Evolutionary conservation across 2,888 invertebrate species (phyloP).

Genomic region (Orgyia antiqua): DNA sequence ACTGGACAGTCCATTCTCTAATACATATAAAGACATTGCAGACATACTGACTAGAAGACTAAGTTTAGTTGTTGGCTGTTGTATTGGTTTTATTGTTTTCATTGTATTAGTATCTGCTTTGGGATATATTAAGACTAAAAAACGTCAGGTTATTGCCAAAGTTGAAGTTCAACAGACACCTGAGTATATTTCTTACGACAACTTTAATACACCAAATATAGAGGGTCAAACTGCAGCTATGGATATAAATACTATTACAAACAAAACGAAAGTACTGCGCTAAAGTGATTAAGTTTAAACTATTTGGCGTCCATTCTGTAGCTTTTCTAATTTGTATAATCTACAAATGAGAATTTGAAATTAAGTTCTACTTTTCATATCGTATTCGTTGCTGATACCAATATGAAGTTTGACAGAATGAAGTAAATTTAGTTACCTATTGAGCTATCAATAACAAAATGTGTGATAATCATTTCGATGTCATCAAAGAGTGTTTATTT

Average conservation of each 20-base stretch:
- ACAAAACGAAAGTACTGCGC: conserved; percentile 55
- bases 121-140: conserved; percentile 91
- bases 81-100: conserved; percentile 91
- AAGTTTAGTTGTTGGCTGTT: conserved; percentile 91
- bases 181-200: conserved; percentile 87
- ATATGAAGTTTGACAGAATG: conserved; percentile 49
- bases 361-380: conserved; percentile 49
- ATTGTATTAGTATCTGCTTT: conserved; percentile 89
- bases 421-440: conserved; percentile 57
- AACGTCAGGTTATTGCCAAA: conserved; percentile 87
- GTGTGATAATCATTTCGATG: conserved; percentile 58
- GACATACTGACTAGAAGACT: conserved; percentile 88
- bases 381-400: conserved; percentile 48
- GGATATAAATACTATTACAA: conserved; percentile 66
- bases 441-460: conserved; percentile 58
- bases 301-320: too few species aligned
- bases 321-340: too few species aligned
- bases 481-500: conserved; percentile 34
- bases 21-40: conserved; percentile 83
- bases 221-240: conserved; percentile 64
- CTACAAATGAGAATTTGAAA: too few species aligned
- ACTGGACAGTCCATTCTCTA: conserved; percentile 75
- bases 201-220: conserved; percentile 58
- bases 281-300: conserved; percentile 44
- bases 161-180: conserved; percentile 83